Evolutionary conservation across 2,113 vertebrate genomes (phyloP).

Genomic region (Poeciliopsis occidentalis): DNA sequence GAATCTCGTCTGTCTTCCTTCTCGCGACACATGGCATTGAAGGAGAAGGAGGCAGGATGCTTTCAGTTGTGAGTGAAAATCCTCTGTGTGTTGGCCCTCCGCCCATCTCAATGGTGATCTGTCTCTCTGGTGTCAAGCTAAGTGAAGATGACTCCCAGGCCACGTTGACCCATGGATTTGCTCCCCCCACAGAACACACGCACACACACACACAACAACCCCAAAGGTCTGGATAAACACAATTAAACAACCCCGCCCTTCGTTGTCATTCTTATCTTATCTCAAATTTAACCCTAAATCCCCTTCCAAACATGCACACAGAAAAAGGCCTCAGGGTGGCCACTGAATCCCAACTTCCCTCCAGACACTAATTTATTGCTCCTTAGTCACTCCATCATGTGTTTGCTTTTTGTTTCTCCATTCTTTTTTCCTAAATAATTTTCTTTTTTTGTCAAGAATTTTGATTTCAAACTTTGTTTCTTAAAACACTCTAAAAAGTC

Average conservation of each 20-base stretch:
- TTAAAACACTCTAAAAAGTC: background rate
- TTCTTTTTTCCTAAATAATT: background rate
- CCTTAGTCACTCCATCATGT: slow-evolving; percentile 45
- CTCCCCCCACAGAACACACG: slow-evolving; percentile 42
- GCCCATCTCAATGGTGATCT: slow-evolving; percentile 61
- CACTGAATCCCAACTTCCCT: slow-evolving; percentile 56
- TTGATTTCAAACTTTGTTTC: background rate
- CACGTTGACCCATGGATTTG: slow-evolving; percentile 67
- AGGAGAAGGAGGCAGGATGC: slow-evolving; percentile 67
- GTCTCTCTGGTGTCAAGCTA: slow-evolving; percentile 63
- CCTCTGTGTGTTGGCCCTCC: slow-evolving; percentile 59
- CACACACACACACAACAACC: slow-evolving; percentile 47
- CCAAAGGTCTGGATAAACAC: slow-evolving; percentile 72
- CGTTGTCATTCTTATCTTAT: slow-evolving; percentile 75
- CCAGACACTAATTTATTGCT: slow-evolving; percentile 50
- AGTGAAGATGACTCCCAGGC: slow-evolving; percentile 69
- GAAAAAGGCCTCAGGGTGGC: slow-evolving; percentile 51
- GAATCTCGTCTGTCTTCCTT: slow-evolving; percentile 68
- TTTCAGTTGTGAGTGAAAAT: slow-evolving; percentile 58
- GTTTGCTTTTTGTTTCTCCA: slow-evolving; percentile 14
- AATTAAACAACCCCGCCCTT: slow-evolving; percentile 66
- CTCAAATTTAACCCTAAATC: slow-evolving; percentile 60
- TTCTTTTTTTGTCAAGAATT: slow-evolving; percentile 15
- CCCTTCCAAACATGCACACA: slow-evolving; percentile 19
- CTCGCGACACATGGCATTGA: slow-evolving; percentile 62